These are phyloP conservation scores for Campylorhamphus procurvoides DNA, from an alignment of 2,113 vertebrate species.

Conservation along the genomic window DNA sequence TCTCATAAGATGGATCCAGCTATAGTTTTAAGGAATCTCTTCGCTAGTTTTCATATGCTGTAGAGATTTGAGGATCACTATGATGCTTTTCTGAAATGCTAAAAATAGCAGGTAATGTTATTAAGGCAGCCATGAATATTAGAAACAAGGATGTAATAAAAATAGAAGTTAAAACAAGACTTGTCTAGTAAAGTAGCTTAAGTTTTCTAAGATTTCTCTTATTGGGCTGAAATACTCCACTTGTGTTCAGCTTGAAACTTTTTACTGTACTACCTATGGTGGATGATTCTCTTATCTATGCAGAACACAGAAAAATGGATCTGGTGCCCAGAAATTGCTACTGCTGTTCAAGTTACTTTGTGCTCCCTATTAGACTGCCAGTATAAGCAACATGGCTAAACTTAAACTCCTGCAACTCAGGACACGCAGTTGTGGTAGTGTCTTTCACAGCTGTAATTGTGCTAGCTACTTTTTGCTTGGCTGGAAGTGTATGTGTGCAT, in stretches of 20 bases:
- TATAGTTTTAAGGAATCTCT: neutral
- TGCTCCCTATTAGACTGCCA: neutral
- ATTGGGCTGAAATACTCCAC: neutral
- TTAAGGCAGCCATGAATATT: neutral
- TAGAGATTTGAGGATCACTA: neutral
- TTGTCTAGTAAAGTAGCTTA: neutral
- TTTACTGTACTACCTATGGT: neutral
- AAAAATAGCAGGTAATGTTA: neutral
- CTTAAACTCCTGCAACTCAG: neutral
- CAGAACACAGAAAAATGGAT: neutral
- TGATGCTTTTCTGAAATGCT: neutral
- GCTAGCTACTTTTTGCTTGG: neutral
- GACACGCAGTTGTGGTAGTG: neutral
- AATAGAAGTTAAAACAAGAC: neutral
- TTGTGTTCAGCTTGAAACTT: neutral
- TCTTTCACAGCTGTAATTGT: neutral
- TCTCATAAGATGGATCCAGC: neutral
- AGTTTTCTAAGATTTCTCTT: neutral
- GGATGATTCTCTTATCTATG: neutral
- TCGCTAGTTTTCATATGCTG: neutral
- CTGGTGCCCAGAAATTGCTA: neutral
- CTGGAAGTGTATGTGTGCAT: neutral
- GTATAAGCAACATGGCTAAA: neutral
- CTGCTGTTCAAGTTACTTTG: neutral
- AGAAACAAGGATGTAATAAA: neutral